These are phyloP conservation scores for Salpingus planirostris DNA, from an alignment of 2,888 invertebrate genomes.

Conservation along the genomic window DNA sequence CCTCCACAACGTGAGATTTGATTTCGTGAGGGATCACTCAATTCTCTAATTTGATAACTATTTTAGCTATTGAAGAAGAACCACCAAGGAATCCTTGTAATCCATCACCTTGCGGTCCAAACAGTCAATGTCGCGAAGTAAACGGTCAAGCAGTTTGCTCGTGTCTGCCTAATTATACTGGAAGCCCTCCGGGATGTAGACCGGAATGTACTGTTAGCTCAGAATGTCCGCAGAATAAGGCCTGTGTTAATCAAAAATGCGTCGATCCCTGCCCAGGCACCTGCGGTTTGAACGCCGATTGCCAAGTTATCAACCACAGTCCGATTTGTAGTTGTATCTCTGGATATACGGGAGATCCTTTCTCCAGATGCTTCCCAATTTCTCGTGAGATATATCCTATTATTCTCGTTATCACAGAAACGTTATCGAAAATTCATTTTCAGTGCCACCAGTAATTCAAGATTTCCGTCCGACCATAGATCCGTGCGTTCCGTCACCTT, in stretches of 20 bases:
- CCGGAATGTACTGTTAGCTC: constrained; percentile 73
- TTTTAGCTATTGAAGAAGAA: constrained; percentile 33
- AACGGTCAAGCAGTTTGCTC: constrained; percentile 42
- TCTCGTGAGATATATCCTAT: constrained; percentile 29
- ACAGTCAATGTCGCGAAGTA: constrained; percentile 59
- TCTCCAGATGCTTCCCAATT: constrained; percentile 50
- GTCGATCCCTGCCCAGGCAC: constrained; percentile 58
- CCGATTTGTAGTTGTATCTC: constrained; percentile 62
- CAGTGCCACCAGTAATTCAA: constrained; percentile 21
- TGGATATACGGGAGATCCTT: constrained; percentile 59
- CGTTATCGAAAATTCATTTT: background rate
- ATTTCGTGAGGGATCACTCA: constrained; percentile 23
- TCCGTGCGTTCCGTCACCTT: constrained; percentile 70
- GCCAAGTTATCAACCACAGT: constrained; percentile 42
- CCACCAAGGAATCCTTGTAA: constrained; percentile 32
- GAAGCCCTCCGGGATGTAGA: constrained; percentile 58
- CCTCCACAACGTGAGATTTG: constrained; percentile 3
- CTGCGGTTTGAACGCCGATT: constrained; percentile 52
- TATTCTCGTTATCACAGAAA: too few species aligned
- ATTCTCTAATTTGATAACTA: constrained; percentile 27
- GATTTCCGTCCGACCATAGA: constrained; percentile 39
- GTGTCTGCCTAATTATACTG: constrained; percentile 41
- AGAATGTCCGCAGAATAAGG: constrained; percentile 63
- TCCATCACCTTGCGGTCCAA: constrained; percentile 58
- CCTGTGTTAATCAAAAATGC: constrained; percentile 67